phyloP scores from a whole-genome alignment of 2,797 vertebrate species.

The Coilia nasus region DNA sequence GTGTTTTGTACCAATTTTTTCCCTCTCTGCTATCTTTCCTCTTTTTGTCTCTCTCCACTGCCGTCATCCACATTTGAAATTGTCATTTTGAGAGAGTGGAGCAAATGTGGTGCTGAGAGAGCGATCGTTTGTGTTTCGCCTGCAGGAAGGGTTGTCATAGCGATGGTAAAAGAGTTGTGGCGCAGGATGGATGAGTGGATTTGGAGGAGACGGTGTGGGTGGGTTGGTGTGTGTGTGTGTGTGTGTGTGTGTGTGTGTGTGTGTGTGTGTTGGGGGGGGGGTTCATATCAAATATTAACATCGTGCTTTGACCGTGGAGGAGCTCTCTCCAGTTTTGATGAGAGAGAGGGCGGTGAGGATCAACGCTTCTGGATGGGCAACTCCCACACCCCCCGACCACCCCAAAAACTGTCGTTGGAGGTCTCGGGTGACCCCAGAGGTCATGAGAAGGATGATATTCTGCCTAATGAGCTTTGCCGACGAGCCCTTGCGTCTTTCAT shows the following conservation, averaged over 20 bases:
- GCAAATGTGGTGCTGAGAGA: too few relatives aligned
- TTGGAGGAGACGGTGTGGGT: too few relatives aligned
- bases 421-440: not conserved
- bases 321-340: not conserved
- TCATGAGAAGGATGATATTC: not conserved
- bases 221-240: not conserved
- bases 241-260: not conserved
- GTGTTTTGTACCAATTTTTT: too few relatives aligned
- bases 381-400: not conserved
- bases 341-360: not conserved
- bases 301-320: not conserved
- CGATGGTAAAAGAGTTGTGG: too few relatives aligned
- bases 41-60: too few relatives aligned
- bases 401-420: not conserved
- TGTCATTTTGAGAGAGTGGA: too few relatives aligned
- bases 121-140: too few relatives aligned
- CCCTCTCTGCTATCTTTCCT: too few relatives aligned
- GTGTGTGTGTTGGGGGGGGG: not conserved
- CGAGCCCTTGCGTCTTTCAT: not conserved
- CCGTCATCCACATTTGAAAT: too few relatives aligned
- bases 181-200: too few relatives aligned
- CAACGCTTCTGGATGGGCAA: not conserved
- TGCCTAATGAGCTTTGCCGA: not conserved
- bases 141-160: too few relatives aligned
- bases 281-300: constrained; percentile 20